These are phyloP conservation scores for Glaucomys volans DNA, from an alignment of 2,113 vertebrate genomes.

Conservation along the genomic window DNA sequence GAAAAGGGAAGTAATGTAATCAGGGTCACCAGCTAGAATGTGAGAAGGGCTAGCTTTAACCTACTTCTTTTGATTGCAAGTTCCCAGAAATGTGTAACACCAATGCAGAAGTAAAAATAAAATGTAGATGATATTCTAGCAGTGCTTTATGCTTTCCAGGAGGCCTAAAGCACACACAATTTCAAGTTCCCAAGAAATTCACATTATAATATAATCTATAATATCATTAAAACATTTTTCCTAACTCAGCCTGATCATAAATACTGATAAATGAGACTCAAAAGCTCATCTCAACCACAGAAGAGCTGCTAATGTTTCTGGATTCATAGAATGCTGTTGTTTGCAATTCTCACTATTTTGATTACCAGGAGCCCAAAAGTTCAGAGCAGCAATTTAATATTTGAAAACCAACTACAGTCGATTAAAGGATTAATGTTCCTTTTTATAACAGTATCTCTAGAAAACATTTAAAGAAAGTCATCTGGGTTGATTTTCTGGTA, in stretches of 20 bases:
- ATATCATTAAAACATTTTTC: neutral
- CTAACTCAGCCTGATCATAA: neutral
- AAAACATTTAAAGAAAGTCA: slow-evolving; percentile 46
- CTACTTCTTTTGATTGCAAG: neutral
- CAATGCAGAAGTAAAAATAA: slow-evolving; percentile 25
- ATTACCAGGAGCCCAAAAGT: slow-evolving; percentile 80
- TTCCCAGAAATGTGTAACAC: neutral
- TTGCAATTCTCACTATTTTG: slow-evolving; percentile 52
- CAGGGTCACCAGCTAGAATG: neutral
- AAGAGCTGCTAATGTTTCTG: neutral
- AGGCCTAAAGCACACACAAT: neutral
- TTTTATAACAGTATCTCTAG: slow-evolving; percentile 80
- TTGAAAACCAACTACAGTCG: slow-evolving; percentile 78
- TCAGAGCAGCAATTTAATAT: slow-evolving; percentile 82
- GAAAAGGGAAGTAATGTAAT: neutral
- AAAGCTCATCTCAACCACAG: neutral
- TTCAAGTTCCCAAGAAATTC: neutral
- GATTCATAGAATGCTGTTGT: neutral
- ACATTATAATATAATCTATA: neutral
- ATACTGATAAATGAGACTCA: neutral
- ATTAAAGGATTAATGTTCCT: slow-evolving; percentile 81
- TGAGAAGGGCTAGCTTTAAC: neutral
- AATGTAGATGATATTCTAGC: neutral
- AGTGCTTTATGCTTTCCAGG: neutral
- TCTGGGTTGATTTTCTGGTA: slow-evolving; percentile 61